A percentile compares a stretch with the other conserved stretches of the same genome.
phyloP scores from a whole-genome alignment of 2,113 vertebrate genomes.

The Motacilla tschutschensis region DNA sequence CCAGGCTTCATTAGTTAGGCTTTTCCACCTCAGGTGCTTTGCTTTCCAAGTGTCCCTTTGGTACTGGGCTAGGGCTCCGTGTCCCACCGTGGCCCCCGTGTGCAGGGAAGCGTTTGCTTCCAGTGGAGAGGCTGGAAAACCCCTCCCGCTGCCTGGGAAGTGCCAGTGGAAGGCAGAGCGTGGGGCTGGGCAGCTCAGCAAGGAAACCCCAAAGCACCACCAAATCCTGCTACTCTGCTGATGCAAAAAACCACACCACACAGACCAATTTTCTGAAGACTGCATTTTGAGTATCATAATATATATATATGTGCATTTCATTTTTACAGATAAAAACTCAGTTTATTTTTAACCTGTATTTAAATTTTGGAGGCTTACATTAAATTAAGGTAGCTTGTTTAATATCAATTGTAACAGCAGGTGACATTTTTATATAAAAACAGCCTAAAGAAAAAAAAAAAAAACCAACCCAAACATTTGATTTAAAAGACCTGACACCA shows the following conservation, averaged over 20 bases:
- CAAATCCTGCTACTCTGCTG: slow-evolving; percentile 38
- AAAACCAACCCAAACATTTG: slow-evolving; percentile 42
- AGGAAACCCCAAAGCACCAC: slow-evolving; percentile 14
- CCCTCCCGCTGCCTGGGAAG: not conserved
- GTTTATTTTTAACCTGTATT: slow-evolving; percentile 73
- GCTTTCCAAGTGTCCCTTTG: not conserved
- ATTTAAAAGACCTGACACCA: slow-evolving; percentile 77
- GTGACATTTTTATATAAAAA: slow-evolving; percentile 80
- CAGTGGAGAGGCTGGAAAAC: not conserved
- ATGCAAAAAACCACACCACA: slow-evolving; percentile 75
- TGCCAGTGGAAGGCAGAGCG: not conserved
- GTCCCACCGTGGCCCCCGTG: not conserved
- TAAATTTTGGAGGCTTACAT: slow-evolving; percentile 76
- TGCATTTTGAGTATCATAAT: slow-evolving; percentile 82
- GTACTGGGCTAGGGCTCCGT: not conserved
- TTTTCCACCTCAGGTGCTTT: not conserved
- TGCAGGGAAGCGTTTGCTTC: fast-evolving
- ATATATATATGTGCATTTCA: slow-evolving; percentile 76
- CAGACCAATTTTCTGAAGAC: slow-evolving; percentile 75
- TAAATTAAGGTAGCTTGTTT: slow-evolving; percentile 77
- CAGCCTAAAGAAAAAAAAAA: slow-evolving; percentile 62
- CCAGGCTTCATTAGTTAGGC: not conserved
- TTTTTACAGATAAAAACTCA: slow-evolving; percentile 78
- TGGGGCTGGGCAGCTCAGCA: not conserved
- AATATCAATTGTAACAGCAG: slow-evolving; percentile 73